Evolutionary conservation across 1,140 invertebrate genomes (phyloP).

Genomic region (Macrobrachium nipponense): DNA sequence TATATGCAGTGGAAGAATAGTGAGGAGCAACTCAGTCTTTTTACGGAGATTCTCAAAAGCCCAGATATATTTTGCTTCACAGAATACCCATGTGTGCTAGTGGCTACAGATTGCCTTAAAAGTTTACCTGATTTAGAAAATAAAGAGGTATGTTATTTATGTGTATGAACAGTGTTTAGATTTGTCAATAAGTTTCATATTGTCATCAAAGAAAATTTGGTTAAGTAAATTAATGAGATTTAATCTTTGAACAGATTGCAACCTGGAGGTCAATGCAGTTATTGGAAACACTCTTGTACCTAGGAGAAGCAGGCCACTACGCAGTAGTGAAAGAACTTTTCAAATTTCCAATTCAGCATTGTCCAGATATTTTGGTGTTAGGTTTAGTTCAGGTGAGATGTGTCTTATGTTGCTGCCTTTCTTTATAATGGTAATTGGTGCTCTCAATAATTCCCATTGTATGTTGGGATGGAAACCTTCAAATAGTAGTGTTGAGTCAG

Average conservation of each 20-base stretch:
- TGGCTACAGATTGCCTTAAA: constrained; percentile 90
- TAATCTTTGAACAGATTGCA: constrained; percentile 1
- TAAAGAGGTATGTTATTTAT: constrained; percentile 79
- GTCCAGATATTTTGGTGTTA: constrained; percentile 91
- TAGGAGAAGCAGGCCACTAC: constrained; percentile 88
- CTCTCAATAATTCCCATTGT: background rate
- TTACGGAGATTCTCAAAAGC: constrained; percentile 88
- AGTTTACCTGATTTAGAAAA: constrained; percentile 91
- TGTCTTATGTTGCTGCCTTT: background rate
- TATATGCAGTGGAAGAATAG: constrained; percentile 93
- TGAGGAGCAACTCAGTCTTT: constrained; percentile 85
- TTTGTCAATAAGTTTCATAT: no score
- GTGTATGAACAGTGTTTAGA: background rate
- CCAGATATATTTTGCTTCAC: constrained; percentile 95
- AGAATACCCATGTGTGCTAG: constrained; percentile 88
- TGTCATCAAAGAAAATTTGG: background rate
- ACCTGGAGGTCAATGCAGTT: constrained; percentile 84
- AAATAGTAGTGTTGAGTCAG: no score
- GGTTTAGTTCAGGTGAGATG: constrained; percentile 84
- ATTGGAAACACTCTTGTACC: constrained; percentile 85
- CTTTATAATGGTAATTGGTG: background rate
- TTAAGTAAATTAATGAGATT: background rate
- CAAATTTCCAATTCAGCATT: constrained; percentile 91
- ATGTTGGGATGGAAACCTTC: no score
- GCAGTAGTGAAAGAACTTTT: constrained; percentile 88